Percentiles rank a stretch among this genome's conserved stretches.
These are phyloP conservation scores for Felis catus DNA, from an alignment of 2,113 vertebrate species.

Conservation along the genomic window F.catus_Fca126_mat1.0 CM031415.1:169799501-169800000, in stretches of 20 bases:
- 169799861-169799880: slow-evolving; percentile 30
- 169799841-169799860: background rate
- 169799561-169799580: accelerated
- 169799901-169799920: slow-evolving; percentile 33
- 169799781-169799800: slow-evolving; percentile 51
- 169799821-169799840: background rate
- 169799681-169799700: background rate
- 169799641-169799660: background rate
- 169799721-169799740: background rate
- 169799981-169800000: slow-evolving; percentile 25
- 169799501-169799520: background rate
- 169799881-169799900: slow-evolving; percentile 48
- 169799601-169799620: accelerated
- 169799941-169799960: slow-evolving; percentile 57
- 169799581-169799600: accelerated
- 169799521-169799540: accelerated
- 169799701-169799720: background rate
- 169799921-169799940: slow-evolving; percentile 72
- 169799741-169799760: background rate
- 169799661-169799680: background rate
- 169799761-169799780: background rate
- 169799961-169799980: slow-evolving; percentile 51
- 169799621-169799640: background rate
- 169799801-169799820: background rate
- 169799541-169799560: background rate